phyloP scores from a whole-genome alignment of 2,113 vertebrate genomes.

The Notarius lentiginosus region DNA sequence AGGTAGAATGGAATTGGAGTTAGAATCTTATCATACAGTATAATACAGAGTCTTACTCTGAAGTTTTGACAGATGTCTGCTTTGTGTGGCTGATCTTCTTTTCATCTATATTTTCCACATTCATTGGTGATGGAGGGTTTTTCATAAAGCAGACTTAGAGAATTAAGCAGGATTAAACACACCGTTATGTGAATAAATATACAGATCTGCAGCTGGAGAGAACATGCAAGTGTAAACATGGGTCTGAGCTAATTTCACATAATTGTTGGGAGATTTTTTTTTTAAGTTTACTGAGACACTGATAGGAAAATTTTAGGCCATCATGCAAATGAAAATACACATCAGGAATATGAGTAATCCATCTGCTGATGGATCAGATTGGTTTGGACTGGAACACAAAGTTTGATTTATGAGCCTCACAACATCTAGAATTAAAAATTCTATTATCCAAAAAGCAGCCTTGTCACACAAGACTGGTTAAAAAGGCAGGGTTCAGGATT shows the following conservation, averaged over 20 bases:
- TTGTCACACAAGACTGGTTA: conserved; percentile 32
- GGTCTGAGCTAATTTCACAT: conserved; percentile 25
- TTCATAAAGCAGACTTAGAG: conserved; percentile 2
- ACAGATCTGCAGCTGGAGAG: conserved; percentile 17
- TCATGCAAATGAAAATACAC: conserved; percentile 33
- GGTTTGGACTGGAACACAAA: conserved; percentile 48
- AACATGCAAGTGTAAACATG: conserved; percentile 22
- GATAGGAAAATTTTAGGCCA: conserved; percentile 32
- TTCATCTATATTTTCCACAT: conserved; percentile 13
- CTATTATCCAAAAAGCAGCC: conserved; percentile 36
- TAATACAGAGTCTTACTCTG: conserved; percentile 17
- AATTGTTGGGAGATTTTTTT: not conserved
- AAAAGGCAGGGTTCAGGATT: conserved; percentile 35
- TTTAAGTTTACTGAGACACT: not conserved
- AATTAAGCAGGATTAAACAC: conserved; percentile 23
- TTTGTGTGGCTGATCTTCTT: conserved; percentile 37
- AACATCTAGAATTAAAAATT: conserved; percentile 35
- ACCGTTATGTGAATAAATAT: not conserved
- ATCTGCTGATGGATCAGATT: conserved; percentile 36
- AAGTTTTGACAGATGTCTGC: conserved; percentile 33
- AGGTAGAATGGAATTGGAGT: conserved; percentile 39
- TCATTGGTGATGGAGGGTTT: conserved; percentile 21
- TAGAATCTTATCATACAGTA: conserved; percentile 23
- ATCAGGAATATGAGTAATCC: conserved; percentile 54
- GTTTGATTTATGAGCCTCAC: conserved; percentile 53